Conservation (phyloP, 2,797 vertebrate genomes). For the Anas bahamensis region DNA sequence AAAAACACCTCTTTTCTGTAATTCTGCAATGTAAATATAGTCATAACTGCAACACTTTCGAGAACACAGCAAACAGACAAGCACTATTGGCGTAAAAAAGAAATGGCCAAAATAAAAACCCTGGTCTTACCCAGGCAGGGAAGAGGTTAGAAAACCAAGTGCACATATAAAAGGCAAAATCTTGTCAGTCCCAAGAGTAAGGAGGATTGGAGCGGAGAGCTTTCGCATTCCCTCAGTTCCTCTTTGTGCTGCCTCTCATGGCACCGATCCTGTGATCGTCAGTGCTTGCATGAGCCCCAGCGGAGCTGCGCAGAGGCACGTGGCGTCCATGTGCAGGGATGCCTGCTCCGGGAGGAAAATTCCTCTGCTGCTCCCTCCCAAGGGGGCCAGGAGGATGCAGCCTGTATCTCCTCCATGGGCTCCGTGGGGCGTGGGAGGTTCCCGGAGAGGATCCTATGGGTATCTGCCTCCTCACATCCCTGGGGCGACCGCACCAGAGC, state of each 20-base stretch:
- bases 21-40: slow-evolving; percentile 73
- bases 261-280: neutral
- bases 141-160: slow-evolving; percentile 44
- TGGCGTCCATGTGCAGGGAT: neutral
- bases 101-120: slow-evolving; percentile 58
- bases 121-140: slow-evolving; percentile 52
- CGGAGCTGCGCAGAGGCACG: neutral
- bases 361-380: slow-evolving; percentile 44
- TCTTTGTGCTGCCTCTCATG: neutral
- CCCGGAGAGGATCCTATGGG: slow-evolving; percentile 59
- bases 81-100: slow-evolving; percentile 49
- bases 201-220: neutral
- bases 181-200: slow-evolving; percentile 9
- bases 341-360: neutral
- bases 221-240: neutral
- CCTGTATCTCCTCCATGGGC: slow-evolving; percentile 66
- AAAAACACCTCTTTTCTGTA: slow-evolving; percentile 72
- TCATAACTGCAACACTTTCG: slow-evolving; percentile 66
- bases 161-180: neutral
- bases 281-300: neutral
- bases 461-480: slow-evolving; percentile 65
- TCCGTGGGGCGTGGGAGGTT: slow-evolving; percentile 63
- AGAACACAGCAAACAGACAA: slow-evolving; percentile 71
- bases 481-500: slow-evolving; percentile 66
- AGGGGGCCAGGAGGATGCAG: slow-evolving; percentile 52